Conservation (phyloP, 2,797 vertebrate genomes). For the Premnoplex brunnescens region DNA sequence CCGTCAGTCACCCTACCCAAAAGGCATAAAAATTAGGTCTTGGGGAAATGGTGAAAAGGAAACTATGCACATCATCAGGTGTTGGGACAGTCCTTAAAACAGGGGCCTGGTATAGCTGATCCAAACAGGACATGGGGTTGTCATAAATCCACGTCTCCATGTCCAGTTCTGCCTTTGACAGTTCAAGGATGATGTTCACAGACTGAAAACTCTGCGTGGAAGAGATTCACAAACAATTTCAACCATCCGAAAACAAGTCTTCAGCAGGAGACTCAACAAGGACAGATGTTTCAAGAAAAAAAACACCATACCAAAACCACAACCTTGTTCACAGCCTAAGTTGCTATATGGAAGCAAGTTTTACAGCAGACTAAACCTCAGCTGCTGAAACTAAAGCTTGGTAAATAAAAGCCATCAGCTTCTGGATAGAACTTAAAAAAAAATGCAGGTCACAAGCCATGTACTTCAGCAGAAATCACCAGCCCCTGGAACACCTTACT, state of each 20-base stretch:
- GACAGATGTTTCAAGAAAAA: neutral
- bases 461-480: neutral
- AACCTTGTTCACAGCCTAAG: neutral
- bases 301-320: neutral
- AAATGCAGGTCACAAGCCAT: neutral
- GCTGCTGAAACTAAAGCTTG: neutral
- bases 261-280: neutral
- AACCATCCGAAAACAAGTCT: neutral
- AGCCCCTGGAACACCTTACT: neutral
- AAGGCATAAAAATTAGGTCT: neutral
- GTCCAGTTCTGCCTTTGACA: neutral
- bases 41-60: neutral
- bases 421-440: neutral
- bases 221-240: neutral
- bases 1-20: neutral
- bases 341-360: neutral
- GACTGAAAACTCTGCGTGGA: neutral
- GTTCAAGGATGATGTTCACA: neutral
- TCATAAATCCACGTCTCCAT: accelerated
- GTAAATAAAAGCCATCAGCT: neutral
- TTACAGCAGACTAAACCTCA: neutral
- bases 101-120: neutral
- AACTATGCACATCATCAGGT: neutral
- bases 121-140: neutral
- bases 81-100: neutral